phyloP scores from a whole-genome alignment of 2,888 invertebrate species.

The Schizaphis graminum region DNA sequence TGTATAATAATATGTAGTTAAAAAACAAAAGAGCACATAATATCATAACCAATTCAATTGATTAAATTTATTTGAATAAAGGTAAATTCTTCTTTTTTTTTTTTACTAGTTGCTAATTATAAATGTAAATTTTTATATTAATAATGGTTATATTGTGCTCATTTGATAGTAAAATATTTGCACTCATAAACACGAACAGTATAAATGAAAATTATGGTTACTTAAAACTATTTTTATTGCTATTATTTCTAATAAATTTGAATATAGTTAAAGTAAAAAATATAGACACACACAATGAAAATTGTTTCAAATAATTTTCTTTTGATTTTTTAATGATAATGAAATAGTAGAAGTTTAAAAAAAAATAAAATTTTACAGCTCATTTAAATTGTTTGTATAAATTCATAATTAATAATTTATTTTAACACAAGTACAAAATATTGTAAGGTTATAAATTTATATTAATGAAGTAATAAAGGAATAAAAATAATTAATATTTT shows the following conservation, averaged over 20 bases:
- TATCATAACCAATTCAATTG: background rate
- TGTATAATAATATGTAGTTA: conserved; percentile 33
- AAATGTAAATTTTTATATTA: background rate
- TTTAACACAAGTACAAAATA: background rate
- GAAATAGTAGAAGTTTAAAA: background rate
- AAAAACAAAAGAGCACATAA: conserved; percentile 39
- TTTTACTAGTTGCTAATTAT: background rate
- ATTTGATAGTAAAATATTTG: conserved; percentile 54
- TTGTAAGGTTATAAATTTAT: background rate
- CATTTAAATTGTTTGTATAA: background rate
- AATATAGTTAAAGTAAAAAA: conserved; percentile 22
- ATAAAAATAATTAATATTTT: conserved; percentile 9
- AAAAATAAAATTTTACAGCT: too few relatives aligned
- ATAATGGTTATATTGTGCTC: background rate
- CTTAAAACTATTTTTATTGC: conserved; percentile 51
- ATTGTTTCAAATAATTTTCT: background rate
- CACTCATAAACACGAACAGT: conserved; percentile 7
- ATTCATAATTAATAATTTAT: background rate
- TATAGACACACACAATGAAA: background rate
- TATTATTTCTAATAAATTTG: conserved; percentile 48
- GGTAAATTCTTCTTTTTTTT: background rate
- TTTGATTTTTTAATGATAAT: background rate
- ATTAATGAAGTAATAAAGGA: conserved; percentile 26
- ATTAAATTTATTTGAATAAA: conserved; percentile 11
- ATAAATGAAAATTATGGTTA: conserved; percentile 27